These are phyloP conservation scores for Taurulus bubalis DNA, from an alignment of 2,113 vertebrate species.

Conservation along the genomic window DNA sequence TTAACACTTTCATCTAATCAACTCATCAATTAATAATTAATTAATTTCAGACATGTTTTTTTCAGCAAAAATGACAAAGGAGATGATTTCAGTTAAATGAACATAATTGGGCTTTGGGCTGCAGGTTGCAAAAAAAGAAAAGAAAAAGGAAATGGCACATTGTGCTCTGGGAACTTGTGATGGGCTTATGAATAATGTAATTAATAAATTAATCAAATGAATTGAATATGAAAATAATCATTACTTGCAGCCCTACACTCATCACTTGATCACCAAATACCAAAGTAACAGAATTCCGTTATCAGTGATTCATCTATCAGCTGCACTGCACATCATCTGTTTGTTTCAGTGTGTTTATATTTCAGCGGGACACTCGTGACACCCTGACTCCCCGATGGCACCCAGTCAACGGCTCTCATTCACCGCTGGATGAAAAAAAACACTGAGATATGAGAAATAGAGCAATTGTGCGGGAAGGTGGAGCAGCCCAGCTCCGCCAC, in stretches of 20 bases:
- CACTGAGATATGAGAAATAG: slow-evolving; percentile 41
- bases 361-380: not conserved
- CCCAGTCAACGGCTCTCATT: slow-evolving; percentile 4
- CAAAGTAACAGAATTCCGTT: not conserved
- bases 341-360: slow-evolving; percentile 8
- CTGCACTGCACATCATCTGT: not conserved
- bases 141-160: not conserved
- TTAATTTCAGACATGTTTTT: not conserved
- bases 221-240: not conserved
- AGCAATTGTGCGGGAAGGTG: slow-evolving; percentile 58
- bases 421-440: slow-evolving; percentile 64
- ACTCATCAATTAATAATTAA: not conserved
- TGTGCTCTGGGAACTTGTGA: not conserved
- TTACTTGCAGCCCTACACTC: too few species aligned
- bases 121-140: not conserved
- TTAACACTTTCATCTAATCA: not conserved
- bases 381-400: slow-evolving; percentile 8
- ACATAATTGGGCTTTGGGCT: not conserved
- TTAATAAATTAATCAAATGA: not conserved
- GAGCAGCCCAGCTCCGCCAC: slow-evolving; percentile 60
- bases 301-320: not conserved
- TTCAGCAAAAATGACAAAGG: not conserved
- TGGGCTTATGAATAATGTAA: too few species aligned
- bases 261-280: not conserved
- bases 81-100: not conserved